Conservation (phyloP, 2,113 vertebrate species). For the Cyprinodon variegatus region DNA sequence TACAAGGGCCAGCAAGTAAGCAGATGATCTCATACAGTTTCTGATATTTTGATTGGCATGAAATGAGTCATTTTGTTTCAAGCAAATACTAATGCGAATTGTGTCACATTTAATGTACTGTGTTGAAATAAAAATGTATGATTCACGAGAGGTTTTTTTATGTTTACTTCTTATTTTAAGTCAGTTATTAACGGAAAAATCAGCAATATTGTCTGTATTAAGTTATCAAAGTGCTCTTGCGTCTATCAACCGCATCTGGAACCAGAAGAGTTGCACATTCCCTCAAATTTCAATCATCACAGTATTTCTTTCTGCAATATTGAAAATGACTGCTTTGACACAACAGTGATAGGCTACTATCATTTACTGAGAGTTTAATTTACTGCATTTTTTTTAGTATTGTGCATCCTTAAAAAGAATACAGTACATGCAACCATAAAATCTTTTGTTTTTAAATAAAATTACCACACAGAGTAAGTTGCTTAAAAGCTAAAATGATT, state of each 20-base stretch:
- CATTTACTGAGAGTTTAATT: too few relatives aligned
- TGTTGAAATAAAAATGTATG: background rate
- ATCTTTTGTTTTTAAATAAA: slow-evolving; percentile 2
- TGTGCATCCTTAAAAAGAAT: background rate
- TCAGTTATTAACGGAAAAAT: slow-evolving; percentile 24
- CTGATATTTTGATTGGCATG: slow-evolving; percentile 7
- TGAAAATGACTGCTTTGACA: background rate
- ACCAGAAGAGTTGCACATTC: background rate
- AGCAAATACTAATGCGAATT: slow-evolving; percentile 6
- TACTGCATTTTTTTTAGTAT: too few relatives aligned
- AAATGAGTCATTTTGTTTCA: background rate
- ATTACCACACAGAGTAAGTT: background rate
- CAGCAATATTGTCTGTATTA: background rate
- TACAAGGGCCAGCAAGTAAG: slow-evolving; percentile 39
- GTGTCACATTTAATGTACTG: background rate
- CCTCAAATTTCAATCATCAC: background rate
- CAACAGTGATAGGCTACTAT: background rate
- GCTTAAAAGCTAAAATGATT: slow-evolving; percentile 25
- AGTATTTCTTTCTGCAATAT: background rate
- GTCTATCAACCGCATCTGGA: background rate
- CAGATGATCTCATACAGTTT: slow-evolving; percentile 33
- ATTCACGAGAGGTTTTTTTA: background rate
- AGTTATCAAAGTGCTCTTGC: background rate
- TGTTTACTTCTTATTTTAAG: slow-evolving; percentile 36
- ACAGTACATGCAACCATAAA: background rate